phyloP scores from a whole-genome alignment of 2,797 vertebrate species.

The Eremophila alpestris region DNA sequence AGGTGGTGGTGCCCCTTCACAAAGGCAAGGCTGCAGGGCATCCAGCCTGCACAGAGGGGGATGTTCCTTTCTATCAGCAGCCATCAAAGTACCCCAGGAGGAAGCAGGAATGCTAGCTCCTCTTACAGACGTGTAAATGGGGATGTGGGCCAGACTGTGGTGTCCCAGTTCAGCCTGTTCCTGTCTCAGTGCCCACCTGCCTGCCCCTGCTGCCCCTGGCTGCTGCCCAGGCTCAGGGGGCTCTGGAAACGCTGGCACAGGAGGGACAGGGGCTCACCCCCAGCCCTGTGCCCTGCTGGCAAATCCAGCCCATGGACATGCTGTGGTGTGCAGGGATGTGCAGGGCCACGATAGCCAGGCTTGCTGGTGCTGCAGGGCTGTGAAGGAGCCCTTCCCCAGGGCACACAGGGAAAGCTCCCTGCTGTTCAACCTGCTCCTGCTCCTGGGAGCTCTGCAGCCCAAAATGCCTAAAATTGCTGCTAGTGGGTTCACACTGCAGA shows the following conservation, averaged over 20 bases:
- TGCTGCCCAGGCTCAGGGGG: background rate
- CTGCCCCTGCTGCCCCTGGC: background rate
- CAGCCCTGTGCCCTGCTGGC: background rate
- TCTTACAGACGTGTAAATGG: rapidly evolving
- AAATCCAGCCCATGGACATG: rapidly evolving
- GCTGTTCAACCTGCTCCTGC: background rate
- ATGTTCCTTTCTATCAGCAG: background rate
- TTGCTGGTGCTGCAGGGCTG: background rate
- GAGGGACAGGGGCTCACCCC: rapidly evolving
- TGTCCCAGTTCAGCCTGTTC: background rate
- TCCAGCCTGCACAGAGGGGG: background rate
- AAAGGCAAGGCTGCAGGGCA: background rate
- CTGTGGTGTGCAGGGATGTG: background rate
- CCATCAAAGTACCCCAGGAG: background rate
- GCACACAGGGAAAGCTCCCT: background rate
- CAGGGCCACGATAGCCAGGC: background rate
- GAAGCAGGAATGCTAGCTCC: background rate
- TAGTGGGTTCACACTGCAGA: background rate
- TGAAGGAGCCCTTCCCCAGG: background rate
- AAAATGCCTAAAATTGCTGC: rapidly evolving
- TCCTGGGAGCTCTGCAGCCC: background rate
- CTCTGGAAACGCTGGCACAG: rapidly evolving
- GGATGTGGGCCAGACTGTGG: rapidly evolving
- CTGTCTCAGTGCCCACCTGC: background rate
- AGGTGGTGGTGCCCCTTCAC: rapidly evolving